Conservation (phyloP, 2,797 vertebrate genomes). For the Phrynocephalus guinanensis region DNA sequence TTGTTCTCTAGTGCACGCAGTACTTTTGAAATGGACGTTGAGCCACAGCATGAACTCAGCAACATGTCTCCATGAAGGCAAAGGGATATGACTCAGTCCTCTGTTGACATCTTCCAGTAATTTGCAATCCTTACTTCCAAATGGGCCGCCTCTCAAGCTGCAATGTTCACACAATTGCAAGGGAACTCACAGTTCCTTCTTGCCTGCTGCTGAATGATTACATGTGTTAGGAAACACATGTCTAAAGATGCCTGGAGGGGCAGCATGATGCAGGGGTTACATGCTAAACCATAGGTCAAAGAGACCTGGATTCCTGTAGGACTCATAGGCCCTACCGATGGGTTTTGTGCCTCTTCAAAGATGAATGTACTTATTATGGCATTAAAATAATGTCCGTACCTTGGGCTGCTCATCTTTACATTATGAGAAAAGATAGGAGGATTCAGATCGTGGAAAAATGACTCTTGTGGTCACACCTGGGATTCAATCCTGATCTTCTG, state of each 20-base stretch:
- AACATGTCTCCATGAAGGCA: background rate
- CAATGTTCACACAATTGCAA: background rate
- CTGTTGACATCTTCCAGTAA: constrained; percentile 19
- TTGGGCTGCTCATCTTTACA: background rate
- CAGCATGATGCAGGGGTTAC: no score
- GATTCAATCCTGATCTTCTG: no score
- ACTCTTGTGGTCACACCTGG: no score
- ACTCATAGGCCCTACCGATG: background rate
- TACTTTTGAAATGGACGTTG: constrained; percentile 28
- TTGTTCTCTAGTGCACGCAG: background rate
- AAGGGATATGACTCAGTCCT: constrained; percentile 20
- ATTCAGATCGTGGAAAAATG: no score
- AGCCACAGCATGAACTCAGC: background rate
- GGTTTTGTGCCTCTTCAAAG: background rate
- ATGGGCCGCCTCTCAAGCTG: background rate
- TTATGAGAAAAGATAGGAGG: background rate
- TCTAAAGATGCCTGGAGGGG: no score
- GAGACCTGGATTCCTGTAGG: background rate
- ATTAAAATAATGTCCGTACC: background rate
- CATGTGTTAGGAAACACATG: background rate
- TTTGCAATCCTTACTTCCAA: background rate
- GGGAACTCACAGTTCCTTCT: background rate
- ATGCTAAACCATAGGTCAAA: no score
- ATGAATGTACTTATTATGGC: background rate
- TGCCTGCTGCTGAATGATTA: background rate